These are phyloP conservation scores for Gadopsis marmoratus DNA, from an alignment of 2,797 vertebrate genomes.

Conservation along the genomic window DNA sequence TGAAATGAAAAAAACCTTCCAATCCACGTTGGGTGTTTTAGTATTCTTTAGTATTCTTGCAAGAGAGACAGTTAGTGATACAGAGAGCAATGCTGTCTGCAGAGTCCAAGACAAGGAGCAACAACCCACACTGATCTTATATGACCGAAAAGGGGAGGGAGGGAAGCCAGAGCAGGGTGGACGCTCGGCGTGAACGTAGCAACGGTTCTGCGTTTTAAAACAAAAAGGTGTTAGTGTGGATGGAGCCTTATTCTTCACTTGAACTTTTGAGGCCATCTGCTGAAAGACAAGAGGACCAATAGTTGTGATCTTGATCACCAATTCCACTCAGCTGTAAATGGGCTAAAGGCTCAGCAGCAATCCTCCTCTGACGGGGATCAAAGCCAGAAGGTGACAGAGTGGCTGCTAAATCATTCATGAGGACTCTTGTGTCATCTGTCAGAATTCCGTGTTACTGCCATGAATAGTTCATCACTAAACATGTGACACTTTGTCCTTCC, in stretches of 20 bases:
- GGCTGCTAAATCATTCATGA: constrained; percentile 25
- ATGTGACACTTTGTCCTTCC: constrained; percentile 10
- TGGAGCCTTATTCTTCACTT: not conserved
- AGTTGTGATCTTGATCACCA: not conserved
- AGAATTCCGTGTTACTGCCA: not conserved
- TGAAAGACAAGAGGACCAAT: not conserved
- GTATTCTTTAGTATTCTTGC: no score
- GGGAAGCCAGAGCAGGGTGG: no score
- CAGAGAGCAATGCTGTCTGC: no score
- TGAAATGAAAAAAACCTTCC: no score
- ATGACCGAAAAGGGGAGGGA: no score
- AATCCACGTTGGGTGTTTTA: no score
- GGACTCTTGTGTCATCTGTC: not conserved
- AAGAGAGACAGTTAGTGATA: no score
- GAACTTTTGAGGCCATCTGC: not conserved
- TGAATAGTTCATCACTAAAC: constrained; percentile 10
- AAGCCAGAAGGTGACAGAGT: constrained; percentile 1
- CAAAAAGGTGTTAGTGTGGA: no score
- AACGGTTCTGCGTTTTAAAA: no score
- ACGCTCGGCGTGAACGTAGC: no score
- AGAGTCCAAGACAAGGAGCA: no score
- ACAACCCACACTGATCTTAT: no score
- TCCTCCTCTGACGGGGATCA: not conserved
- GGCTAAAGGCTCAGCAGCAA: not conserved
- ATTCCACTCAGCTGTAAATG: not conserved